Conservation (phyloP, 2,888 invertebrate genomes). For the Agrilus biguttatus region DNA sequence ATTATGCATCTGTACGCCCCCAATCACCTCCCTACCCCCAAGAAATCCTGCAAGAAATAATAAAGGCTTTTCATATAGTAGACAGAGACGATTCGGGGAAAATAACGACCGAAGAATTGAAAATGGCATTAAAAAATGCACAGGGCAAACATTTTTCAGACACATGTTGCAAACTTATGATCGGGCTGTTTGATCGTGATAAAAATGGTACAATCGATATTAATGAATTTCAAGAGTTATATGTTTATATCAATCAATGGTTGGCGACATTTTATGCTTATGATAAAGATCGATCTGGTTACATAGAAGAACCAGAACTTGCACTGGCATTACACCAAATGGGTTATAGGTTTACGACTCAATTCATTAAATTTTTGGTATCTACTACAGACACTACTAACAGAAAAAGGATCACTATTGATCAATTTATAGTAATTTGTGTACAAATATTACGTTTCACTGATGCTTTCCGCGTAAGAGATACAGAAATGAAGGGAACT, state of each 20-base stretch:
- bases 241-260: constrained; percentile 74
- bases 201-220: constrained; percentile 62
- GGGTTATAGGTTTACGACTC: constrained; percentile 65
- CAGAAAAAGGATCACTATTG: constrained; percentile 51
- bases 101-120: constrained; percentile 57
- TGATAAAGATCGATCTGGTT: constrained; percentile 63
- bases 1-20: too few relatives aligned
- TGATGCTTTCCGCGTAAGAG: constrained; percentile 65
- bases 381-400: constrained; percentile 45
- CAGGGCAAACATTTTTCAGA: constrained; percentile 66
- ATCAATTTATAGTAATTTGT: constrained; percentile 70
- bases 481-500: constrained; percentile 59
- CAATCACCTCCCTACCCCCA: too few relatives aligned
- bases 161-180: constrained; percentile 66
- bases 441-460: constrained; percentile 70
- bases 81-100: constrained; percentile 65
- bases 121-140: constrained; percentile 61
- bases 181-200: constrained; percentile 71
- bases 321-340: constrained; percentile 61
- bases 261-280: constrained; percentile 61
- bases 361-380: constrained; percentile 53
- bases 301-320: constrained; percentile 60
- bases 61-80: constrained; percentile 43
- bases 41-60: too few relatives aligned
- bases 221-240: constrained; percentile 65